Percentiles rank a stretch among this genome's conserved stretches.
These are phyloP conservation scores for Lepidurus apus DNA, from an alignment of 1,140 invertebrate species.

Conservation along the genomic window DNA sequence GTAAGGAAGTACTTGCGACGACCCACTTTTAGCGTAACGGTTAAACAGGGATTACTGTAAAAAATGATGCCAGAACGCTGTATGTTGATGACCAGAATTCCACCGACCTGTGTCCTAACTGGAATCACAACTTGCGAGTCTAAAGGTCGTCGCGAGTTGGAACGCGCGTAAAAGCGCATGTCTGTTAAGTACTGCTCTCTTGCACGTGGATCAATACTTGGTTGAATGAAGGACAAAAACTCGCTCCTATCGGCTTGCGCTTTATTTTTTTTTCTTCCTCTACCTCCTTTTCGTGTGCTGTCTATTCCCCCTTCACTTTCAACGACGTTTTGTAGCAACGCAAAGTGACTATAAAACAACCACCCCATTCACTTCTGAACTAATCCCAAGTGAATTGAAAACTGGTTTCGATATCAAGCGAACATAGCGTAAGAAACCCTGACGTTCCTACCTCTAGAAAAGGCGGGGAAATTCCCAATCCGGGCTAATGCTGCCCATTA, in stretches of 20 bases:
- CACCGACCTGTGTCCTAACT: neutral
- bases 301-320: neutral
- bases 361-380: neutral
- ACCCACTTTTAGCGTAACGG: too few relatives aligned
- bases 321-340: neutral
- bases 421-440: too few relatives aligned
- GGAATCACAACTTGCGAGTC: neutral
- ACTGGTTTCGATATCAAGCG: too few relatives aligned
- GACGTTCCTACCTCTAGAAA: neutral
- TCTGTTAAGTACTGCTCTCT: neutral
- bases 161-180: conserved; percentile 1
- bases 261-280: neutral
- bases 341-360: neutral
- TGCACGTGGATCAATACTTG: conserved; percentile 18
- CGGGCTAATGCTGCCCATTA: neutral
- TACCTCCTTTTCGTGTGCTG: neutral
- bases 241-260: neutral
- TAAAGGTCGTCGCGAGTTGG: neutral
- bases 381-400: neutral
- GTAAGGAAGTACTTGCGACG: too few relatives aligned
- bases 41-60: too few relatives aligned
- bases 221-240: conserved; percentile 14
- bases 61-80: too few relatives aligned
- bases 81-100: neutral
- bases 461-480: neutral